Percentiles rank a stretch among this genome's conserved stretches.
These are phyloP conservation scores for Frankliniella fusca DNA, from an alignment of 2,888 invertebrate genomes.

Conservation along the genomic window DNA sequence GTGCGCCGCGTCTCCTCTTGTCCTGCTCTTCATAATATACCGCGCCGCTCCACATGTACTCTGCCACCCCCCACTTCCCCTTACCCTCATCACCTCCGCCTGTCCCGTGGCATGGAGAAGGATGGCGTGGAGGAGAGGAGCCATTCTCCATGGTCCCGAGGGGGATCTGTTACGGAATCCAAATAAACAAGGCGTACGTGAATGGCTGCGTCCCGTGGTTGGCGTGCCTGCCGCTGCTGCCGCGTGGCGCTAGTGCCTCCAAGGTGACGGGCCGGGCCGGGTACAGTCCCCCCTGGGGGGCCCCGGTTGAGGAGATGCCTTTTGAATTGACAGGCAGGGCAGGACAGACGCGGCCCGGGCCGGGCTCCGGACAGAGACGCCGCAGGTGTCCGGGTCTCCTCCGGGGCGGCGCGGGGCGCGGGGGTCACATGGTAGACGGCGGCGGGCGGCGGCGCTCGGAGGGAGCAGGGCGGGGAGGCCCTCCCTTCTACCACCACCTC, in stretches of 20 bases:
- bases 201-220: background rate
- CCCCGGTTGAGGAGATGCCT: too few species aligned
- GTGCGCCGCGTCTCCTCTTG: too few species aligned
- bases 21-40: background rate
- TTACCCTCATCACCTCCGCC: background rate
- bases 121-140: too few species aligned
- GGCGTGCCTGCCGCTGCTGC: constrained; percentile 13
- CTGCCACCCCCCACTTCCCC: too few species aligned
- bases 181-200: constrained; percentile 16
- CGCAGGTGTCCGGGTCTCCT: background rate
- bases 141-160: background rate
- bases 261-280: background rate
- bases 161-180: background rate
- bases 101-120: background rate
- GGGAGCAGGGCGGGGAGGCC: background rate
- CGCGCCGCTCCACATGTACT: background rate
- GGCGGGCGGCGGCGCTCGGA: too few species aligned
- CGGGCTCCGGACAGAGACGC: too few species aligned
- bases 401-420: too few species aligned
- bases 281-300: background rate
- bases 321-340: background rate
- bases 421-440: background rate
- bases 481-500: too few species aligned
- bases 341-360: background rate
- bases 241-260: constrained; percentile 3